phyloP scores from a whole-genome alignment of 30 jellyfish, hydroid and myxozoan species.

The Mastigias papua region DNA sequence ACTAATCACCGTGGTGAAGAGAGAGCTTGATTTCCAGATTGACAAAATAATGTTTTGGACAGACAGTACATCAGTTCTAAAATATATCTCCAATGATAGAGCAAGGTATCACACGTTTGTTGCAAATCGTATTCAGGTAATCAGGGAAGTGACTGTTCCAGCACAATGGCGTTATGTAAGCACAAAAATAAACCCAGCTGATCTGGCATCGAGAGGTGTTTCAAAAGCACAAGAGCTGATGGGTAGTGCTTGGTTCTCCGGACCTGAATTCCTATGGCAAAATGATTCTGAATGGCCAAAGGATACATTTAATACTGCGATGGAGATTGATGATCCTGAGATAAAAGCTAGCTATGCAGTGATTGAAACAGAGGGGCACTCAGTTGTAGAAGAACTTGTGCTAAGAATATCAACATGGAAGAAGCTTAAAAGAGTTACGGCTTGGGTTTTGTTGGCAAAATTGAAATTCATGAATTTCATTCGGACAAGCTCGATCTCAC shows the following conservation, averaged over 20 bases:
- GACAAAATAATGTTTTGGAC: slow-evolving; percentile 34
- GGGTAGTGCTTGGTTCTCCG: slow-evolving; percentile 46
- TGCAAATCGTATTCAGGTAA: slow-evolving; percentile 50
- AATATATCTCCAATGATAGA: slow-evolving; percentile 58
- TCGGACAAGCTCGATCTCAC: slow-evolving; percentile 20
- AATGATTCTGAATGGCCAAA: slow-evolving; percentile 51
- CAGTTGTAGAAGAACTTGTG: slow-evolving; percentile 46
- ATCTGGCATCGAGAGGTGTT: slow-evolving; percentile 61
- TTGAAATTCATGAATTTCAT: slow-evolving; percentile 21
- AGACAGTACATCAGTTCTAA: slow-evolving; percentile 54
- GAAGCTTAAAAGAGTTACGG: slow-evolving; percentile 55
- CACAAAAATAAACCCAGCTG: slow-evolving; percentile 56
- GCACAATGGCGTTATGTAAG: slow-evolving; percentile 50
- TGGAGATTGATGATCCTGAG: slow-evolving; percentile 54
- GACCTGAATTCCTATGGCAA: slow-evolving; percentile 56
- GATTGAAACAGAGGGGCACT: slow-evolving; percentile 32
- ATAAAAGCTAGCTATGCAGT: slow-evolving; percentile 62
- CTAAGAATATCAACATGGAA: slow-evolving; percentile 42
- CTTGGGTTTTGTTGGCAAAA: slow-evolving; percentile 49
- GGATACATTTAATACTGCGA: slow-evolving; percentile 26
- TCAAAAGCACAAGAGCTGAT: neutral
- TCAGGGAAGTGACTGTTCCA: slow-evolving; percentile 57
- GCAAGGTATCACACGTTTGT: slow-evolving; percentile 62
- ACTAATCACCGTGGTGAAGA: slow-evolving; percentile 23
- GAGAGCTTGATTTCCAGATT: slow-evolving; percentile 54